Percentiles rank a stretch among this genome's conserved stretches.
Evolutionary conservation across 1,140 invertebrate genomes (phyloP).

Genomic region (Bradynema listronoti): DNA sequence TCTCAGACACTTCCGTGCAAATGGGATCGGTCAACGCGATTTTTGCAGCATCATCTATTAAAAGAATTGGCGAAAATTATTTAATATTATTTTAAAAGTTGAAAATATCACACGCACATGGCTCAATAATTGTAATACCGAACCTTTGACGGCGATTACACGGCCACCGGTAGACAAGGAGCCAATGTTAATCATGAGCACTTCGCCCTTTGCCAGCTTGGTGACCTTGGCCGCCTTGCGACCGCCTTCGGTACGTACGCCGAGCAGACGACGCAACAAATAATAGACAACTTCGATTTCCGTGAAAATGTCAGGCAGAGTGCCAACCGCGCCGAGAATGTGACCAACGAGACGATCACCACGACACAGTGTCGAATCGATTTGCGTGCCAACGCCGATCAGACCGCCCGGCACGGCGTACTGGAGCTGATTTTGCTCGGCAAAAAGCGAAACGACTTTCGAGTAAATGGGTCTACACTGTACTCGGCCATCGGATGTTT

Average conservation of each 20-base stretch:
- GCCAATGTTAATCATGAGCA: constrained; percentile 95
- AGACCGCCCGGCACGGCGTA: constrained; percentile 96
- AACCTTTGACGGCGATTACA: constrained; percentile 81
- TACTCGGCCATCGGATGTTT: constrained; percentile 87
- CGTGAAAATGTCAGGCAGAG: constrained; percentile 90
- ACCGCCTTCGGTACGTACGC: constrained; percentile 94
- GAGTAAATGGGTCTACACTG: constrained; percentile 93
- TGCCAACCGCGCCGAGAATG: constrained; percentile 82
- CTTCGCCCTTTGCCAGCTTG: constrained; percentile 78
- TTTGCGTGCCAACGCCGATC: constrained; percentile 90
- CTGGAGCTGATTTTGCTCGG: constrained; percentile 96
- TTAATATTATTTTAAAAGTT: not conserved
- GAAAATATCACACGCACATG: not conserved
- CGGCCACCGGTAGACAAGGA: constrained; percentile 93
- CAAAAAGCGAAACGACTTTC: constrained; percentile 90
- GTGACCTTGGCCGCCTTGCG: constrained; percentile 90
- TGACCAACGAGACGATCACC: constrained; percentile 96
- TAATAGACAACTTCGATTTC: constrained; percentile 98
- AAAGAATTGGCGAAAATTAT: not conserved
- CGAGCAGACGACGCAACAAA: constrained; percentile 82
- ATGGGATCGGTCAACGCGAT: constrained; percentile 93
- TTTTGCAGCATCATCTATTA: constrained; percentile 82
- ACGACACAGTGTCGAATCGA: constrained; percentile 92
- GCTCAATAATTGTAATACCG: not conserved
- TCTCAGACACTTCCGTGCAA: constrained; percentile 95